These are phyloP conservation scores for Aleiodes sp. DNA, from an alignment of 1,140 invertebrate species.

Conservation along the genomic window DNA sequence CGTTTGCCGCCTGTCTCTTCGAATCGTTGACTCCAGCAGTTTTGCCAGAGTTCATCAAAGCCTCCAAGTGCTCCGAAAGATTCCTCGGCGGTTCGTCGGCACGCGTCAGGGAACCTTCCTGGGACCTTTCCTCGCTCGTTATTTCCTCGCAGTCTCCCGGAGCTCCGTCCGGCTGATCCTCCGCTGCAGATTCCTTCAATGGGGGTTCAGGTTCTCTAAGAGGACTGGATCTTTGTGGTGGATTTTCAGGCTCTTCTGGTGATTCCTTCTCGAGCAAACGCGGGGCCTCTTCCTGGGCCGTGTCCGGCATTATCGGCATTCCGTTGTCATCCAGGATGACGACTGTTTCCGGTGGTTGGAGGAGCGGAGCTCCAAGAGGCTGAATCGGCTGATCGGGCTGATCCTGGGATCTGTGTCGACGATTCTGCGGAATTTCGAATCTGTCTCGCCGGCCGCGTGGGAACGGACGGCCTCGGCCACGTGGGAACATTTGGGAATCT, in stretches of 20 bases:
- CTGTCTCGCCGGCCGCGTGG: slow-evolving; percentile 46
- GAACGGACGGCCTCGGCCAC: slow-evolving; percentile 51
- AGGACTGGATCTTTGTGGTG: not conserved
- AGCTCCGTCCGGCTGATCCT: not conserved
- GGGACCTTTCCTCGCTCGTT: slow-evolving; percentile 27
- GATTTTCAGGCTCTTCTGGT: not conserved
- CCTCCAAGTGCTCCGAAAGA: slow-evolving; percentile 52
- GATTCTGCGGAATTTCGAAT: slow-evolving; percentile 51
- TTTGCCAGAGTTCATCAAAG: slow-evolving; percentile 42
- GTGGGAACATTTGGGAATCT: slow-evolving; percentile 47
- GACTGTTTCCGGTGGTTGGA: slow-evolving; percentile 46
- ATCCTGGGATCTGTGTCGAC: slow-evolving; percentile 42
- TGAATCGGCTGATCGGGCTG: slow-evolving; percentile 37
- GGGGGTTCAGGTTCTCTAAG: not conserved
- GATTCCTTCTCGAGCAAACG: not conserved
- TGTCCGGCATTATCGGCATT: slow-evolving; percentile 44
- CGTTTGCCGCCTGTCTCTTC: slow-evolving; percentile 47
- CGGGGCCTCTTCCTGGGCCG: slow-evolving; percentile 11
- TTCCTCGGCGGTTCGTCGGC: slow-evolving; percentile 43
- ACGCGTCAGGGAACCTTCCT: slow-evolving; percentile 22
- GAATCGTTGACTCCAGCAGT: slow-evolving; percentile 37
- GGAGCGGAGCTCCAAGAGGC: slow-evolving; percentile 35
- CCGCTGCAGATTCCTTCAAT: not conserved
- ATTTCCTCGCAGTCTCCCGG: slow-evolving; percentile 18
- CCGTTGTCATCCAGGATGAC: slow-evolving; percentile 51